Evolutionary conservation across 2,113 vertebrate species (phyloP).

Genomic region (Columbina picui): DNA sequence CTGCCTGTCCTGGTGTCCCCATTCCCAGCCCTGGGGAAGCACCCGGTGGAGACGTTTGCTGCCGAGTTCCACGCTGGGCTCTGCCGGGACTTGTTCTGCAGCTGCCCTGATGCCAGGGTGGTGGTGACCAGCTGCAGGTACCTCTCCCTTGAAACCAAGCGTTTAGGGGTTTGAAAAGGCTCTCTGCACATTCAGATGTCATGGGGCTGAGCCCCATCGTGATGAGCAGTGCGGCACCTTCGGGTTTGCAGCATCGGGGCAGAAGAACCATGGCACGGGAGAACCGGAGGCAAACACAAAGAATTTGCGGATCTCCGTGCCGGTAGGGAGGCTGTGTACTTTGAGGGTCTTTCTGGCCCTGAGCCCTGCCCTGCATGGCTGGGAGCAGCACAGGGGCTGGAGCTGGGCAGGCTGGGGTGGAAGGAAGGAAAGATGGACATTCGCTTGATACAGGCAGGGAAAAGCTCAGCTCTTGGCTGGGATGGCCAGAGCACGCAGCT

Average conservation of each 20-base stretch:
- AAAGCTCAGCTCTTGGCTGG: not conserved
- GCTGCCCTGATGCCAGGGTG: not conserved
- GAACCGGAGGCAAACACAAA: not conserved
- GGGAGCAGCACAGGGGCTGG: not conserved
- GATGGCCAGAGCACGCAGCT: not conserved
- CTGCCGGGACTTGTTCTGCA: not conserved
- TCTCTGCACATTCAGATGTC: fast-evolving
- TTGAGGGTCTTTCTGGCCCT: not conserved
- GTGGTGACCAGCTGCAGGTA: not conserved
- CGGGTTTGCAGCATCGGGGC: not conserved
- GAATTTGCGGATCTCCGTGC: not conserved
- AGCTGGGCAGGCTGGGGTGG: not conserved
- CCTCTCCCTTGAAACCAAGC: not conserved
- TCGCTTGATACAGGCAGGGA: not conserved
- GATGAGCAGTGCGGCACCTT: fast-evolving
- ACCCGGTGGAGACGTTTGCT: not conserved
- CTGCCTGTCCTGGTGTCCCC: not conserved
- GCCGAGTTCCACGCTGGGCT: fast-evolving
- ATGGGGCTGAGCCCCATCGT: fast-evolving
- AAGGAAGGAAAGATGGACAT: not conserved
- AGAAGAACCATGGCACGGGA: fast-evolving
- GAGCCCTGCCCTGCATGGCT: not conserved
- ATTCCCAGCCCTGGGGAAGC: not conserved
- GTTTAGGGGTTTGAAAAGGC: not conserved
- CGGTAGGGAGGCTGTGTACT: fast-evolving